These are phyloP conservation scores for Entomyzon cyanotis DNA, from an alignment of 2,113 vertebrate species.

Conservation along the genomic window DNA sequence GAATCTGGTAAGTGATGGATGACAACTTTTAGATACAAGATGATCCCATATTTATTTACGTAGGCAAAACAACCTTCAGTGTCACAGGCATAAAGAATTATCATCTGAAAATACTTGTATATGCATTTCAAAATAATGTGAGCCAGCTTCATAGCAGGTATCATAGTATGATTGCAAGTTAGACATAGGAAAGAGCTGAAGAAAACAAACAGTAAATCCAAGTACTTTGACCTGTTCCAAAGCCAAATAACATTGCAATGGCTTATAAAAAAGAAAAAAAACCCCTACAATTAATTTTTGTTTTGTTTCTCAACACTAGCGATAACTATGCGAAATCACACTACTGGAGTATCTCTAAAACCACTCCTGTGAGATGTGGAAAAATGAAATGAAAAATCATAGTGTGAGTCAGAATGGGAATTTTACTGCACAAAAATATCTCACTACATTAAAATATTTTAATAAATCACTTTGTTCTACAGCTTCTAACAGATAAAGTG, in stretches of 20 bases:
- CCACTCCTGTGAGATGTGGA: background rate
- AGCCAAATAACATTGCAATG: background rate
- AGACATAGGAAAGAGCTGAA: background rate
- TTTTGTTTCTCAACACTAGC: background rate
- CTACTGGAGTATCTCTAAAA: background rate
- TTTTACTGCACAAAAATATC: background rate
- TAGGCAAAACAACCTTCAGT: background rate
- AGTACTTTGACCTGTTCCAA: background rate
- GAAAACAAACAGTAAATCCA: background rate
- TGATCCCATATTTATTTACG: background rate
- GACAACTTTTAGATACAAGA: conserved; percentile 14
- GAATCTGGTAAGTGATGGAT: background rate
- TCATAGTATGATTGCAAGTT: background rate
- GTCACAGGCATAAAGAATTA: background rate
- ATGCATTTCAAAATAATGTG: background rate
- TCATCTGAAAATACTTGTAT: background rate
- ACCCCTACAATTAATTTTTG: background rate
- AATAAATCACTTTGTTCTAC: background rate
- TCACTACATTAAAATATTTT: background rate
- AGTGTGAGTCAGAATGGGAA: background rate
- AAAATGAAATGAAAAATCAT: background rate
- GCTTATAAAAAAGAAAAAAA: background rate
- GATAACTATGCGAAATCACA: background rate
- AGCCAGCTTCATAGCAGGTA: background rate
- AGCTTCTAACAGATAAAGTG: background rate